These are phyloP conservation scores for Atethmia centrago DNA, from an alignment of 2,888 invertebrate genomes.

Conservation along the genomic window DNA sequence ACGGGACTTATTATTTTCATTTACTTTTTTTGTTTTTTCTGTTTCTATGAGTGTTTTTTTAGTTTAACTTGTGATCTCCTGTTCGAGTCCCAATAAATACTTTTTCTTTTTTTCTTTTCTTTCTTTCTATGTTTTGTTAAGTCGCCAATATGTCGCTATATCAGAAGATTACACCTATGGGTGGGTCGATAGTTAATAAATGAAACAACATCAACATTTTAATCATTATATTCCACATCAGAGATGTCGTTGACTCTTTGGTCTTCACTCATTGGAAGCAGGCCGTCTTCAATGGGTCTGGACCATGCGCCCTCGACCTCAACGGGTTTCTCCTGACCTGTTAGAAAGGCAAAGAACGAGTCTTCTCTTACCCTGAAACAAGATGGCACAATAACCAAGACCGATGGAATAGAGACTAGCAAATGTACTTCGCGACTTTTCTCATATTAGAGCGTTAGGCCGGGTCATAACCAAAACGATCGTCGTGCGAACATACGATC, in stretches of 20 bases:
- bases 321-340: conserved; percentile 35
- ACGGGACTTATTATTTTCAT: too few species aligned
- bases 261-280: neutral
- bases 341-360: conserved; percentile 50
- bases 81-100: too few species aligned
- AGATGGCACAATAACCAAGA: conserved; percentile 25
- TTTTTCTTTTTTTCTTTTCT: too few species aligned
- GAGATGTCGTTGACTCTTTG: neutral
- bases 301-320: conserved; percentile 42
- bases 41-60: too few species aligned
- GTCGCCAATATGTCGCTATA: too few species aligned
- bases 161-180: too few species aligned
- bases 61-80: too few species aligned
- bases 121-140: too few species aligned
- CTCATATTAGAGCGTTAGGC: neutral
- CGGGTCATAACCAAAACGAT: neutral
- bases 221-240: conserved; percentile 22
- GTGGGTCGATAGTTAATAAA: neutral
- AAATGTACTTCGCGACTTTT: neutral
- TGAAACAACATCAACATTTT: neutral
- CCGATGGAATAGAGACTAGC: neutral
- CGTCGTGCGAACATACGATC: too few species aligned
- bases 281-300: neutral
- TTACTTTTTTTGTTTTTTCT: too few species aligned
- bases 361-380: conserved; percentile 52